Evolutionary conservation across 1,140 invertebrate species (phyloP).

Genomic region (Ylistrum balloti): DNA sequence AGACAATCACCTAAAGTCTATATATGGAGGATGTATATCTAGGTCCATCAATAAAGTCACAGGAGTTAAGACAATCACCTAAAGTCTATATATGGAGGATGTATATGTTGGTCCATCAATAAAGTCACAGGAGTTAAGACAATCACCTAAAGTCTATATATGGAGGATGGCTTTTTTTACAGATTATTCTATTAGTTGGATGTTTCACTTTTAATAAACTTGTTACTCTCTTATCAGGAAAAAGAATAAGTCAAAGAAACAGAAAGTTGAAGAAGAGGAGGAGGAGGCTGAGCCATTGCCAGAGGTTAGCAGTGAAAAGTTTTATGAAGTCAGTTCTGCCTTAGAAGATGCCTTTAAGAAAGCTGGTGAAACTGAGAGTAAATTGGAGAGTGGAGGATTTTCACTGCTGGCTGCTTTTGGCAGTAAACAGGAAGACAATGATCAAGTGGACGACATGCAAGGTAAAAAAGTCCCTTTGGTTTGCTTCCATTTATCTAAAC

Average conservation of each 20-base stretch:
- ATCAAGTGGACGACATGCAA: conserved; percentile 41
- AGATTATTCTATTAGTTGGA: too few relatives aligned
- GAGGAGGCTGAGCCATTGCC: conserved; percentile 55
- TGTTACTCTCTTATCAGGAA: conserved; percentile 43
- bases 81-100: too few relatives aligned
- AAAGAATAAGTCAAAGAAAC: conserved; percentile 51
- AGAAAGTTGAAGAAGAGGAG: conserved; percentile 44
- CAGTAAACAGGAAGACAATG: background rate
- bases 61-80: too few relatives aligned
- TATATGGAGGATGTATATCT: too few relatives aligned
- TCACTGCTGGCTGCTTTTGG: conserved; percentile 34
- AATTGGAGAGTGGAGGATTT: background rate
- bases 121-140: too few relatives aligned
- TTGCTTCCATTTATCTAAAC: too few relatives aligned
- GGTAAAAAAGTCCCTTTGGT: background rate
- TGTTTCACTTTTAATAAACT: too few relatives aligned
- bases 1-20: too few relatives aligned
- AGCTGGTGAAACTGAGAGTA: background rate
- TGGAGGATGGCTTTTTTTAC: too few relatives aligned
- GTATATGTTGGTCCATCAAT: too few relatives aligned
- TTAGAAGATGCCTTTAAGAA: conserved; percentile 62
- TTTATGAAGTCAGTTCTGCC: conserved; percentile 63
- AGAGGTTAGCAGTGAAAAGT: conserved; percentile 66
- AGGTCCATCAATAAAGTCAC: too few relatives aligned
- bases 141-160: too few relatives aligned